Percentiles rank a stretch among this genome's conserved stretches.
These are phyloP conservation scores for Caloenas nicobarica DNA, from an alignment of 2,113 vertebrate species.

Conservation along the genomic window DNA sequence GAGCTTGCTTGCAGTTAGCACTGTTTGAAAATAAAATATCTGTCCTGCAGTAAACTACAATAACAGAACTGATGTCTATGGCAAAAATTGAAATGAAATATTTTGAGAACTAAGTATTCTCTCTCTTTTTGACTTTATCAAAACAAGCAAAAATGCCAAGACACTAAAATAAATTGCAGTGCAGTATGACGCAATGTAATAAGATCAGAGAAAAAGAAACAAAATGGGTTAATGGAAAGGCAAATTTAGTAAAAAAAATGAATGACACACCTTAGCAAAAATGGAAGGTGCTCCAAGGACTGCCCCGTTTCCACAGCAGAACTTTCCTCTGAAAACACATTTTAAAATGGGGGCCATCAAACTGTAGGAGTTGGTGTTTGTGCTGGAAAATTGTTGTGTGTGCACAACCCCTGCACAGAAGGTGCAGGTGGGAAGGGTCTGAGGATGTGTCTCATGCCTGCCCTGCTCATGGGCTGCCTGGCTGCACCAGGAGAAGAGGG, in stretches of 20 bases:
- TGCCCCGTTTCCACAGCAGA: background rate
- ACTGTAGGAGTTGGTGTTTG: background rate
- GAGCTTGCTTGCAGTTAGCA: background rate
- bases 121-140: background rate
- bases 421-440: too few relatives aligned
- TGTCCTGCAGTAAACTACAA: background rate
- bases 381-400: background rate
- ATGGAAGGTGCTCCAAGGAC: background rate
- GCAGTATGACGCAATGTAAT: background rate
- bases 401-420: too few relatives aligned
- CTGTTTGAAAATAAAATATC: background rate
- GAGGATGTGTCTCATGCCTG: accelerated
- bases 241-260: background rate
- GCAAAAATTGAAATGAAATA: background rate
- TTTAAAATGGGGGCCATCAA: background rate
- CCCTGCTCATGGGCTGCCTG: background rate
- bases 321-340: background rate
- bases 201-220: background rate
- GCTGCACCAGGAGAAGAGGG: background rate
- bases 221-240: background rate
- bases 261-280: background rate
- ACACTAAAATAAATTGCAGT: background rate
- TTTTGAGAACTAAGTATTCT: background rate
- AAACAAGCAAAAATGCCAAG: background rate
- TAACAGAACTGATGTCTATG: background rate